A percentile compares a stretch with the other conserved stretches of the same genome.
phyloP scores from a whole-genome alignment of 2,888 invertebrate species.

The Macrophya alboannulata region DNA sequence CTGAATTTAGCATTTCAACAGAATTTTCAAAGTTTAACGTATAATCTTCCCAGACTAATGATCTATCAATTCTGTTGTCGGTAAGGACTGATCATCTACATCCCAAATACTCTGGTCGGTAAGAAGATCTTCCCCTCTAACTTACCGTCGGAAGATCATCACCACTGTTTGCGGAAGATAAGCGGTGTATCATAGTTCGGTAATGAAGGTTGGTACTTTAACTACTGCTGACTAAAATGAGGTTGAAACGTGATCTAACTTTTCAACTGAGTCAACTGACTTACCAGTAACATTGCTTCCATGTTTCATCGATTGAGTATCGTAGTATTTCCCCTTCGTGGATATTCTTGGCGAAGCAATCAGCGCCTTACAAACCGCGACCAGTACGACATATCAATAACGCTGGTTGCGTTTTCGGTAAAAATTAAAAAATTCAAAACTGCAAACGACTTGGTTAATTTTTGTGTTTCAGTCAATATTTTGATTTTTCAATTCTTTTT shows the following conservation, averaged over 20 bases:
- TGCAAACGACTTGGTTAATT: neutral
- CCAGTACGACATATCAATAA: neutral
- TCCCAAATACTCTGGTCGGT: neutral
- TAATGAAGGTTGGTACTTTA: neutral
- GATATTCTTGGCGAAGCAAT: neutral
- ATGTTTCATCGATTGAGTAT: neutral
- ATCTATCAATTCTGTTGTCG: neutral
- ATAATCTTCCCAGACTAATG: neutral
- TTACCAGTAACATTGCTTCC: neutral
- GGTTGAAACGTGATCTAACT: neutral
- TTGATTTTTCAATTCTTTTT: too few species aligned
- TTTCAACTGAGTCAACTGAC: neutral
- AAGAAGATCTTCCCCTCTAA: neutral
- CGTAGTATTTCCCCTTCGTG: neutral
- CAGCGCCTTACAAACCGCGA: neutral
- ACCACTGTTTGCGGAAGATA: neutral
- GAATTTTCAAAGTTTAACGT: neutral
- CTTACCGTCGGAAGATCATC: neutral
- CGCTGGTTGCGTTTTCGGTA: neutral
- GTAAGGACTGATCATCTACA: neutral
- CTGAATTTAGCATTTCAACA: too few species aligned
- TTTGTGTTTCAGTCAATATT: neutral
- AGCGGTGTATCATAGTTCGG: neutral
- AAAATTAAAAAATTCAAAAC: conserved; percentile 20
- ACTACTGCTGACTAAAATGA: neutral